Percentiles rank a stretch among this genome's conserved stretches.
Conservation (phyloP, 2,888 invertebrate species). For the Trissolcus japonicus region DNA sequence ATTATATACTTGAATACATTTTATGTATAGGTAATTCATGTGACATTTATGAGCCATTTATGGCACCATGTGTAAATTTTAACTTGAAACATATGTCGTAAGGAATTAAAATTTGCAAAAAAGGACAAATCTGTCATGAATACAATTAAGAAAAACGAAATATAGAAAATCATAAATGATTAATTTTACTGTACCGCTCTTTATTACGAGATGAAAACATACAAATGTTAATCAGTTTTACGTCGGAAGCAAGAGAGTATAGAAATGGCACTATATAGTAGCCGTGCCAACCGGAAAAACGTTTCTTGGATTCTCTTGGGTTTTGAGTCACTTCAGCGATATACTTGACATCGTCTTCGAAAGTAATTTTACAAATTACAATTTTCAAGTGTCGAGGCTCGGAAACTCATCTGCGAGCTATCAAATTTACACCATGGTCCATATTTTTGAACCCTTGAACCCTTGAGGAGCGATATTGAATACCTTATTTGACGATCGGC, state of each 20-base stretch:
- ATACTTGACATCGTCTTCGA: slow-evolving; percentile 39
- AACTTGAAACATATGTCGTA: too few species aligned
- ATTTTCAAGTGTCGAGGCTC: slow-evolving; percentile 28
- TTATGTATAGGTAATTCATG: too few species aligned
- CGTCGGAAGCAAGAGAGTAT: slow-evolving; percentile 40
- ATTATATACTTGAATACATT: too few species aligned
- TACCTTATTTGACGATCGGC: too few species aligned
- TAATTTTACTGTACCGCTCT: slow-evolving; percentile 45
- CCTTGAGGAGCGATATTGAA: too few species aligned
- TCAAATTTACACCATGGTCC: slow-evolving; percentile 25
- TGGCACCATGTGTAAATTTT: too few species aligned
- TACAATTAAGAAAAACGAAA: background rate
- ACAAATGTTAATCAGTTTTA: slow-evolving; percentile 55
- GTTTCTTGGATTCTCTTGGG: slow-evolving; percentile 53
- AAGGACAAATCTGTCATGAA: slow-evolving; percentile 7
- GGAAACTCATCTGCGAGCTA: slow-evolving; percentile 31
- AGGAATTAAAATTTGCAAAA: too few species aligned
- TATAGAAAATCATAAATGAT: slow-evolving; percentile 23
- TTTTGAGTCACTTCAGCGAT: slow-evolving; percentile 49
- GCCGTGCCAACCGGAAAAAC: slow-evolving; percentile 58
- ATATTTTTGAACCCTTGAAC: slow-evolving; percentile 11
- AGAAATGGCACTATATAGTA: slow-evolving; percentile 33
- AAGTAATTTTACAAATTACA: slow-evolving; percentile 56
- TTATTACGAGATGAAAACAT: slow-evolving; percentile 40
- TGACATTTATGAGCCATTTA: too few species aligned